Evolutionary conservation across 2,113 vertebrate species (phyloP), one percentile per base, ranked within the genome.

Genomic region (Cyprinus carpio): DNA sequence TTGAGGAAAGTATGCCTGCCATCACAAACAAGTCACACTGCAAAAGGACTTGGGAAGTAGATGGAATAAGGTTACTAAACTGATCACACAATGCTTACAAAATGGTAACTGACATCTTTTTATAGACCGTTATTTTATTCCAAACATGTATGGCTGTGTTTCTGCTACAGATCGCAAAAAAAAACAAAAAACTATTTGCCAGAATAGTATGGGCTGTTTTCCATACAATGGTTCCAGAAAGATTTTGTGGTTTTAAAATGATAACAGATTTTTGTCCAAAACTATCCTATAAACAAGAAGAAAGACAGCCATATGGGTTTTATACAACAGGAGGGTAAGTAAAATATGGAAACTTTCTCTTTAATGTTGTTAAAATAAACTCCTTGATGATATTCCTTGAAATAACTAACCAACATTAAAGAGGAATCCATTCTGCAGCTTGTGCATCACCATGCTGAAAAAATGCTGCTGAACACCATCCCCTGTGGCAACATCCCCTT

Each of bases 1-100:
- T 87, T 51, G 8, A 84, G 67, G 62, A 84, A 84, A 18, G 60
- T 79, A 62, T 87, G 20, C 86, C 86, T 56, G 82, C 86, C 76
- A 81, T 84, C 62, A 80, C 54, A 11, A 87, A 84, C 27, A 84
- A 69, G 67, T 84, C 67, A 75, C 82, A 82, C 46, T 86, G 75
- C 20, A 87, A 16, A 71, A 87, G 82, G 31, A 62, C 46, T 64
- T 74, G 54, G 58, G 85, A 82, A 9, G 71, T 51, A 20, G 11
- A 37, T 34, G 79, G 85, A 12, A 86, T 62, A 7, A 86, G 54
- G 56, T 13, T 15, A 29, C 5, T 29, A 67, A 15, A 67, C 10
- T 12, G 46, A 49, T 49, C 46, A 49, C 46, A 49, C 49, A 51
- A 15, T 51, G 49, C 13, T 51, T 51, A 51, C 49, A 51, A 51